Evolutionary conservation across 2,888 invertebrate genomes (phyloP), one percentile per base, ranked within the genome.

Genomic region (Busseola fusca): DNA sequence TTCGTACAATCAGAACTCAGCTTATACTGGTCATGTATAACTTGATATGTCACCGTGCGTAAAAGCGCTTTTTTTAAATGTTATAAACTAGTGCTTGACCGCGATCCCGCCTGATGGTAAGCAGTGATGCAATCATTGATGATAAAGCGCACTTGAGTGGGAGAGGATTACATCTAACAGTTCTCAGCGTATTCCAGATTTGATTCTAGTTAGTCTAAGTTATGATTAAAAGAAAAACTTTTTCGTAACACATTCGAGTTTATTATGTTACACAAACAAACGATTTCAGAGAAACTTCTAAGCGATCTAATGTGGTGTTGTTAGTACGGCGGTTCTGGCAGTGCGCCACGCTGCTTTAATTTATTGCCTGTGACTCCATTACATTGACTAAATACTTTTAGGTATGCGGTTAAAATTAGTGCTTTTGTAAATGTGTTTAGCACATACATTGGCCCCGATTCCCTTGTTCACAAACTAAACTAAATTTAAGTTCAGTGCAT

Each of bases 281-380:
- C 25, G 45, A 69, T 72, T 82, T 84, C 76, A 79, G 66, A 64
- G 68, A 76, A 72, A 76, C 59, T 76, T 76, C 60, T 69, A 70
- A 72, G 48, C 69, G 57, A 66, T 66, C n/a, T 65, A 76, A 64
- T 74, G 76, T 68, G 74, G 69, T 80, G 85, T 64, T 71, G 72
- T 74, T 74, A 67, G 76, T 64, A 64, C 21, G 60, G 69, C 50
- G 37, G 67, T 71, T 72, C 78, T 86, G 86, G 86, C 86, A 81
- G 45, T 62, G 65, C 12, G 85, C 86, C 86, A 84, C 69, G 37
- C 69, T 64, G 70, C 74, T 72, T 70, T 68, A 76, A 81, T 84
- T 76, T 69, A 83, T 79, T 64, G 37, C 64, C 62, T 76, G 76
- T 60, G 79, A 80, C 83, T 81, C 70, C 78, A 86, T 82, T 83